Evolutionary conservation across 2,888 invertebrate species (phyloP).

Genomic region (Bombylius discolor): DNA sequence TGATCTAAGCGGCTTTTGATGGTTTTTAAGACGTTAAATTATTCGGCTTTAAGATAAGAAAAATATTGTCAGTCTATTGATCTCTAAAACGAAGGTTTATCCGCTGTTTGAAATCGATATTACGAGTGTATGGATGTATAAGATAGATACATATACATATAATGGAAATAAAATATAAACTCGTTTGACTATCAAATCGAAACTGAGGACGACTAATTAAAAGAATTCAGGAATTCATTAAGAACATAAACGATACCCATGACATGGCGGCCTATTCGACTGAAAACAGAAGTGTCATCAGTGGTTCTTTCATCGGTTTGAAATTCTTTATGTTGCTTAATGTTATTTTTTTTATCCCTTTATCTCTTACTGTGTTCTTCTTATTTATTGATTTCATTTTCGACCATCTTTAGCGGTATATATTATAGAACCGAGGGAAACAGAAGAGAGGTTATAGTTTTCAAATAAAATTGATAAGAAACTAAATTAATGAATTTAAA

Average conservation of each 20-base stretch:
- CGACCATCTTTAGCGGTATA: not conserved
- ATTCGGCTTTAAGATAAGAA: not conserved
- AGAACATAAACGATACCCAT: not conserved
- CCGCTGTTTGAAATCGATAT: not conserved
- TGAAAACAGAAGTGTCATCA: not conserved
- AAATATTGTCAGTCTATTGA: not conserved
- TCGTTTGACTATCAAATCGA: too few relatives aligned
- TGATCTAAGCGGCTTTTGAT: constrained; percentile 3
- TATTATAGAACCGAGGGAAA: too few relatives aligned
- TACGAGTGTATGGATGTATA: not conserved
- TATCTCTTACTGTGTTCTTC: not conserved
- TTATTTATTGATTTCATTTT: not conserved
- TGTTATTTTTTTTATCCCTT: too few relatives aligned
- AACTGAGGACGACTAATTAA: constrained; percentile 1
- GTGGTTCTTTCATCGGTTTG: not conserved
- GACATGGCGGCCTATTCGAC: too few relatives aligned
- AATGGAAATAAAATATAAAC: too few relatives aligned
- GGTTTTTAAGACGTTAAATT: not conserved
- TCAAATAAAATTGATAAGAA: constrained; percentile 2
- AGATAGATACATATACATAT: too few relatives aligned
- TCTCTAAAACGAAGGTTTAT: not conserved
- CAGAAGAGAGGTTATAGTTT: not conserved
- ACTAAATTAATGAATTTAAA: constrained; percentile 11
- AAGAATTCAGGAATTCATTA: constrained; percentile 6
- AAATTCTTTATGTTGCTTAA: not conserved